A percentile compares a stretch with the other conserved stretches of the same genome.
These are phyloP conservation scores for Saimiri boliviensis DNA, from an alignment of 2,113 vertebrate genomes.

Conservation along the genomic window DNA sequence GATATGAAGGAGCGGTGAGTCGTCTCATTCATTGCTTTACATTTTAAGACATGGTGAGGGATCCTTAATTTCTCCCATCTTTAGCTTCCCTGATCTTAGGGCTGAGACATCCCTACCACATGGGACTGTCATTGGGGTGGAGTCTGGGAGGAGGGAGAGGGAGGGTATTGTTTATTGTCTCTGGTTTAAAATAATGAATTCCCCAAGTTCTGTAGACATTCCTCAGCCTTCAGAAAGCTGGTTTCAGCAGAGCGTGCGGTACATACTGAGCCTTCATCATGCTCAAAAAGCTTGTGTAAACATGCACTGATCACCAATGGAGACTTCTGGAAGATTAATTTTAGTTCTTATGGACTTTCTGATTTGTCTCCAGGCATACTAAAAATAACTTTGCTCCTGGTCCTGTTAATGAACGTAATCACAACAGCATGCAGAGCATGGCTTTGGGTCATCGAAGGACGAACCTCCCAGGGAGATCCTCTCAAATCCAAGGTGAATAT, in stretches of 20 bases:
- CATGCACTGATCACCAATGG: not conserved
- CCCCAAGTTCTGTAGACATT: not conserved
- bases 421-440: not conserved
- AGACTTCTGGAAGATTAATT: not conserved
- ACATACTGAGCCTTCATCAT: not conserved
- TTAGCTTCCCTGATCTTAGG: not conserved
- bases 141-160: not conserved
- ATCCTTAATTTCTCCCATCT: not conserved
- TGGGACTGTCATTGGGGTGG: not conserved
- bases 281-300: not conserved
- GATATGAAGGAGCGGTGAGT: not conserved
- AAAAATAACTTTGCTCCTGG: not conserved
- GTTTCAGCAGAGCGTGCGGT: not conserved
- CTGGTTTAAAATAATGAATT: not conserved
- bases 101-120: not conserved
- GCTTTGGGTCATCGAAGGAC: not conserved
- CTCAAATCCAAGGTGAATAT: not conserved
- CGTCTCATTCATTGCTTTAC: not conserved
- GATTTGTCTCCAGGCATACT: constrained; percentile 30
- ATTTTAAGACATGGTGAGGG: not conserved
- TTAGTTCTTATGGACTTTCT: constrained; percentile 32
- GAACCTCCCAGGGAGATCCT: not conserved
- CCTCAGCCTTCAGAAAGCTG: not conserved
- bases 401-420: not conserved
- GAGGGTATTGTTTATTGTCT: not conserved